A percentile compares a stretch with the other conserved stretches of the same genome.
Conservation (phyloP, 2,888 invertebrate species). For the Iphiclides podalirius region DNA sequence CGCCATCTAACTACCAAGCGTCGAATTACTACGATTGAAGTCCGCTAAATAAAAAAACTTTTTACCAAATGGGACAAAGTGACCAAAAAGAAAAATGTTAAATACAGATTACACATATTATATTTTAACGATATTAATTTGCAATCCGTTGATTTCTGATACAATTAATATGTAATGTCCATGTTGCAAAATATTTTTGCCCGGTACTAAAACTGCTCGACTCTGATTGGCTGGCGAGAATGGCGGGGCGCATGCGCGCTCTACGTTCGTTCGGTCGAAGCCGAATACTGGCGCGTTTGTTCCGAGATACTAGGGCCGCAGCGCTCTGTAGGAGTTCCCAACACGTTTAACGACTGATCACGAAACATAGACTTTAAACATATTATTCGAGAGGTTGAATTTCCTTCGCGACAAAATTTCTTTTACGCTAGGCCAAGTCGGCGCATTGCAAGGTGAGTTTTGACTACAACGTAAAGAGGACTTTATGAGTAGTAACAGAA, state of each 20-base stretch:
- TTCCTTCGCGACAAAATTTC: slow-evolving; percentile 30
- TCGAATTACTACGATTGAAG: slow-evolving; percentile 51
- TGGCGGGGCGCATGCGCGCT: slow-evolving; percentile 77
- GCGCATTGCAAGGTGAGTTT: slow-evolving; percentile 56
- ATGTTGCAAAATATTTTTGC: slow-evolving; percentile 42
- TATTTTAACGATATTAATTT: too few species aligned
- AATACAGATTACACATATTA: too few species aligned
- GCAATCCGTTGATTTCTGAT: slow-evolving; percentile 31
- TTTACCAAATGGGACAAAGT: slow-evolving; percentile 30
- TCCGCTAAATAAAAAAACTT: slow-evolving; percentile 34
- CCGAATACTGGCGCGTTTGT: slow-evolving; percentile 78
- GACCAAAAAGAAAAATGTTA: neutral
- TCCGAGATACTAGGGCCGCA: slow-evolving; percentile 75
- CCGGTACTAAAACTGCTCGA: slow-evolving; percentile 45
- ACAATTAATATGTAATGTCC: slow-evolving; percentile 28
- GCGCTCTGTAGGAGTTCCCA: slow-evolving; percentile 70
- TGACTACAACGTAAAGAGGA: slow-evolving; percentile 38
- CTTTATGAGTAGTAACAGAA: slow-evolving; percentile 34
- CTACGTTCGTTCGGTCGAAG: slow-evolving; percentile 63
- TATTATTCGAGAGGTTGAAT: slow-evolving; percentile 29
- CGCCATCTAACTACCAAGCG: slow-evolving; percentile 64
- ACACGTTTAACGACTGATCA: slow-evolving; percentile 15
- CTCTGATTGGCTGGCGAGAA: slow-evolving; percentile 64
- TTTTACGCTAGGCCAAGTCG: slow-evolving; percentile 57
- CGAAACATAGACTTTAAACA: slow-evolving; percentile 35